These are phyloP conservation scores for Peromyscus melanophrys DNA, from an alignment of 2,797 vertebrate species.

Conservation along the genomic window DNA sequence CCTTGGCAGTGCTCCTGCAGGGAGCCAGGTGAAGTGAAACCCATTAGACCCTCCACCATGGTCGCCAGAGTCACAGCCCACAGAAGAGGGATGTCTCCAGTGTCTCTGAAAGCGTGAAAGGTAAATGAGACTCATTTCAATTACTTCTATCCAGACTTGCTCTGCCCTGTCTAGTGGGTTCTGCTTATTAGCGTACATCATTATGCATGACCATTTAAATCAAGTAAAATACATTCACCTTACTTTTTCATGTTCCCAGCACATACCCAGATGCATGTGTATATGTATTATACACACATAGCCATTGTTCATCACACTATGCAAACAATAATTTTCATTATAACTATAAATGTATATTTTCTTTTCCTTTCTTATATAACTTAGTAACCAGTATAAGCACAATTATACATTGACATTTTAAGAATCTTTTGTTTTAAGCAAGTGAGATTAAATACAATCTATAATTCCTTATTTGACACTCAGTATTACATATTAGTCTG, in stretches of 20 bases:
- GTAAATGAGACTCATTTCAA: neutral
- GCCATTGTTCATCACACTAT: neutral
- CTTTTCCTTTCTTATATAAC: neutral
- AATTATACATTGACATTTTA: neutral
- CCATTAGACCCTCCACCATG: neutral
- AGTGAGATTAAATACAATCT: neutral
- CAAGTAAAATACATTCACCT: neutral
- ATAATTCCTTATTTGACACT: neutral
- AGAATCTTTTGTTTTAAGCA: neutral
- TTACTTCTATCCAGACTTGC: neutral
- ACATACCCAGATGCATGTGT: neutral
- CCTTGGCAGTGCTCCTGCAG: conserved; percentile 30
- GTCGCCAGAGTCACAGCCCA: neutral
- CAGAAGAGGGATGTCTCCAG: accelerated
- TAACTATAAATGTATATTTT: neutral
- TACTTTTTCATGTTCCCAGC: neutral
- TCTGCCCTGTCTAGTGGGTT: neutral
- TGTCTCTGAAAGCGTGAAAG: neutral
- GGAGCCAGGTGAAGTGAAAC: conserved; percentile 54
- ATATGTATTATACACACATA: neutral
- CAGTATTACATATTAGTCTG: neutral
- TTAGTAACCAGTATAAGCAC: neutral
- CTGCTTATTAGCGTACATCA: neutral
- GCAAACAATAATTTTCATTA: neutral
- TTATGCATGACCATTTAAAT: neutral